A percentile compares a stretch with the other conserved stretches of the same genome.
These are phyloP conservation scores for Sminthurides bifidus DNA, from an alignment of 1,140 invertebrate genomes.

Conservation along the genomic window DNA sequence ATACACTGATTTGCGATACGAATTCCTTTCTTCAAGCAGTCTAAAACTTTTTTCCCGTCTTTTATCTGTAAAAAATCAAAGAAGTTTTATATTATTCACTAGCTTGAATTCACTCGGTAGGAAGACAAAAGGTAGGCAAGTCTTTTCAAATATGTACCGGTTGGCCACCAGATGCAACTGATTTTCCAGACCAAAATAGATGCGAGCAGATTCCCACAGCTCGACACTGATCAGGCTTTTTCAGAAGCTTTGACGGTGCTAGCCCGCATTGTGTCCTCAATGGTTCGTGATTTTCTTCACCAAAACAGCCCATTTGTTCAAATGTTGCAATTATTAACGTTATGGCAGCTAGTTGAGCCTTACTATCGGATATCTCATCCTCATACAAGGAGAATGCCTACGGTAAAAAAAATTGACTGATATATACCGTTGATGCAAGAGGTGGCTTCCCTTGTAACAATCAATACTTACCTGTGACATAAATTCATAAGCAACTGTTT, in stretches of 20 bases:
- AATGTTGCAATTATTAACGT: conserved; percentile 90
- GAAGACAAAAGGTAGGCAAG: too few relatives aligned
- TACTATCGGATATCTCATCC: conserved; percentile 96
- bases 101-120: not conserved
- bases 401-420: conserved; percentile 19
- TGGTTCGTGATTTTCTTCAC: conserved; percentile 94
- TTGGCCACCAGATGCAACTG: conserved; percentile 49
- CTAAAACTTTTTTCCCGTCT: conserved; percentile 79
- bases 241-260: conserved; percentile 86
- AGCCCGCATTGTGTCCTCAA: conserved; percentile 85
- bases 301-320: conserved; percentile 85
- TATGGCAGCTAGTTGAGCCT: conserved; percentile 90
- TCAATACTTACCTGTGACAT: conserved; percentile 82
- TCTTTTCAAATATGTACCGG: too few relatives aligned
- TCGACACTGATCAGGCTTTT: conserved; percentile 94
- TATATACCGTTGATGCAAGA: too few relatives aligned
- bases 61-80: conserved; percentile 49
- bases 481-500: conserved; percentile 96
- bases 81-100: conserved; percentile 10
- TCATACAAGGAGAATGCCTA: conserved; percentile 93
- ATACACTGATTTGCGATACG: conserved; percentile 93
- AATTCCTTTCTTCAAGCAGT: conserved; percentile 91
- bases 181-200: conserved; percentile 91
- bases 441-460: too few relatives aligned
- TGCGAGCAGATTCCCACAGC: conserved; percentile 84